A percentile compares a stretch with the other conserved stretches of the same genome.
Evolutionary conservation across 35 echinoderm and acorn worm species (phyloP).

Genomic region (Anneissia japonica): DNA sequence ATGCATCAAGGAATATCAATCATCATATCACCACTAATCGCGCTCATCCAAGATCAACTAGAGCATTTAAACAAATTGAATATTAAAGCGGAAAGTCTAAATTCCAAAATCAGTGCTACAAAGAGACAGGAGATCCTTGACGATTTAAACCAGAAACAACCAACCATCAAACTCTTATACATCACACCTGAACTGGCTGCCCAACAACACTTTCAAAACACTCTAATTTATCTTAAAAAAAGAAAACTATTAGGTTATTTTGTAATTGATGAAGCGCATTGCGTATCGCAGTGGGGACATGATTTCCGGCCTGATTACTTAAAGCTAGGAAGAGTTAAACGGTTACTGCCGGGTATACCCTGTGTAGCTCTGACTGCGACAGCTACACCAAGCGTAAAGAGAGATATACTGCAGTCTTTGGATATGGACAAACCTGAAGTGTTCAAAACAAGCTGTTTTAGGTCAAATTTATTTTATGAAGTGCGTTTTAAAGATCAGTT

Average conservation of each 20-base stretch:
- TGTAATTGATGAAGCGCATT: conserved; percentile 94
- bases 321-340: conserved; percentile 67
- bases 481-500: conserved; percentile 84
- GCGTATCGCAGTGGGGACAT: conserved; percentile 99
- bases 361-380: conserved; percentile 92
- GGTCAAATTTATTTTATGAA: conserved; percentile 82
- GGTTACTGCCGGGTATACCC: conserved; percentile 50
- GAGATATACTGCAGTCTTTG: conserved; percentile 57
- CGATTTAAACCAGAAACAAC: conserved; percentile 60
- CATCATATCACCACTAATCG: conserved; percentile 89
- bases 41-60: conserved; percentile 93
- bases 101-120: conserved; percentile 68
- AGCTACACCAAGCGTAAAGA: conserved; percentile 63
- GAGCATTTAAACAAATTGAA: conserved; percentile 65
- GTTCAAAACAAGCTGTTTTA: conserved; percentile 82
- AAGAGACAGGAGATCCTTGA: conserved; percentile 58
- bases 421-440: conserved; percentile 51
- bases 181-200: conserved; percentile 95
- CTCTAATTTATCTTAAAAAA: neutral
- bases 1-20: conserved; percentile 59
- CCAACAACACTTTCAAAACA: conserved; percentile 37
- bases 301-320: conserved; percentile 93
- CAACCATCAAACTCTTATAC: conserved; percentile 68
- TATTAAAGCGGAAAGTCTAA: conserved; percentile 63
- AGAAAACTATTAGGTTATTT: conserved; percentile 54